Base-by-base conservation (phyloP, 1,140 invertebrate genomes). In the Branchinecta lindahli region DNA sequence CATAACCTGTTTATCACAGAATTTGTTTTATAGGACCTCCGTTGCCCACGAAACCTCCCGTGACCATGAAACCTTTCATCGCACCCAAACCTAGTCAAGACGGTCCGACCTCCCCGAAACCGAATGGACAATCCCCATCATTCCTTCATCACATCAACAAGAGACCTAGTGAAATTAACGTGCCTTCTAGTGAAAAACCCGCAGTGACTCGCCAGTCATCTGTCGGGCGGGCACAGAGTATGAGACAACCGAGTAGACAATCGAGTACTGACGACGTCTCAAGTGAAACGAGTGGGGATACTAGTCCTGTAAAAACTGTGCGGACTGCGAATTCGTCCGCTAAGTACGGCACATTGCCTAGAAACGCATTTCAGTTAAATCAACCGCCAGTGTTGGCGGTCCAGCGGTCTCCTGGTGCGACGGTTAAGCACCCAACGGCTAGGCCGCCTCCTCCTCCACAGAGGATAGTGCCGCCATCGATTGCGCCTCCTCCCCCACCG, bases 361-460 rank as follows among this genome's bases (percentile, higher is more conserved):
- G 52, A 61, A 61, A 20, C 18, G 52, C 52, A 61, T 61, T 61
- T 20, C 52, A 61, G 52, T 20, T 61, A 15, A 61, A 61, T 20
- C 52, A 12, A 20, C 12, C 52, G 12, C 52, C 52, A 12, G 12
- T 20, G 12, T 20, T 20, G 12, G 12, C 52, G 18, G 52, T 20
- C 52, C 52, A 61, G 12, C 12, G 52, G 18, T 61, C 52, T 12
- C 52, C 52, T 61, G 52, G 52, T 12, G 52, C 52, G 12, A 61
- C 18, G 52, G 52, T 61, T 20, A 61, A 61, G 70, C 70, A 45
- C 18, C 70, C 70, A 15, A 67, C 65, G n/a, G 70, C 46, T 6
- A 10, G 66, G 8, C 70, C 70, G n/a, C 70, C 70, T 15, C 70
- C 70, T 9, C 70, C 70, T 44, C 70, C 70, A 21, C 70, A 70